A percentile compares a stretch with the other conserved stretches of the same genome.
Conservation (phyloP, 2,888 invertebrate genomes). For the Helicoverpa assulta region DNA sequence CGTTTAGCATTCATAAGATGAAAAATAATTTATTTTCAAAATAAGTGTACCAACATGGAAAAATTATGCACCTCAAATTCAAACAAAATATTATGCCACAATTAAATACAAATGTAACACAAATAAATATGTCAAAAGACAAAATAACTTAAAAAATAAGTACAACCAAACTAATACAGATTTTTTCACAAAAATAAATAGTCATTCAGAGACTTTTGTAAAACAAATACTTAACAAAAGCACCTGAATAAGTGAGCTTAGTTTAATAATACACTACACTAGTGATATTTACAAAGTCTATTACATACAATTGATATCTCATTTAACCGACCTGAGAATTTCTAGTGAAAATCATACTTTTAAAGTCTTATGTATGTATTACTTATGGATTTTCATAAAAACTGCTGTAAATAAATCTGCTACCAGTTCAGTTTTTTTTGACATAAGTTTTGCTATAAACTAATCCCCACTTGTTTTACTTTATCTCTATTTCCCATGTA, state of each 20-base stretch:
- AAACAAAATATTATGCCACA: background rate
- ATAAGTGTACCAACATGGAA: too few species aligned
- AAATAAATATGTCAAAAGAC: background rate
- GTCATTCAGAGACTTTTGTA: conserved; percentile 52
- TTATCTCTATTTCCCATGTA: too few species aligned
- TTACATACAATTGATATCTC: conserved; percentile 38
- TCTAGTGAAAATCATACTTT: too few species aligned
- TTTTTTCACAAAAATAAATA: conserved; percentile 9
- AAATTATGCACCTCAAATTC: background rate
- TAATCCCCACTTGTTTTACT: too few species aligned
- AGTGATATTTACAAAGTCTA: conserved; percentile 54
- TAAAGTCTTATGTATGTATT: too few species aligned
- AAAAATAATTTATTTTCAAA: background rate
- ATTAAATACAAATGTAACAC: background rate
- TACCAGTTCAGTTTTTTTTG: too few species aligned
- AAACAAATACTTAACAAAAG: conserved; percentile 51
- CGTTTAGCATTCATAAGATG: background rate
- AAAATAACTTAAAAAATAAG: conserved; percentile 12
- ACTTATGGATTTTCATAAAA: too few species aligned
- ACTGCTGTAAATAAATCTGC: too few species aligned
- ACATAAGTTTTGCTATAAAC: too few species aligned
- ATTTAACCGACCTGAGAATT: background rate
- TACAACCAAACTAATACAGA: conserved; percentile 4
- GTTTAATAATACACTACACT: conserved; percentile 13
- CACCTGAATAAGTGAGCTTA: conserved; percentile 49